Evolutionary conservation across 2,797 vertebrate species (phyloP).

Genomic region (Rhincodon typus): DNA sequence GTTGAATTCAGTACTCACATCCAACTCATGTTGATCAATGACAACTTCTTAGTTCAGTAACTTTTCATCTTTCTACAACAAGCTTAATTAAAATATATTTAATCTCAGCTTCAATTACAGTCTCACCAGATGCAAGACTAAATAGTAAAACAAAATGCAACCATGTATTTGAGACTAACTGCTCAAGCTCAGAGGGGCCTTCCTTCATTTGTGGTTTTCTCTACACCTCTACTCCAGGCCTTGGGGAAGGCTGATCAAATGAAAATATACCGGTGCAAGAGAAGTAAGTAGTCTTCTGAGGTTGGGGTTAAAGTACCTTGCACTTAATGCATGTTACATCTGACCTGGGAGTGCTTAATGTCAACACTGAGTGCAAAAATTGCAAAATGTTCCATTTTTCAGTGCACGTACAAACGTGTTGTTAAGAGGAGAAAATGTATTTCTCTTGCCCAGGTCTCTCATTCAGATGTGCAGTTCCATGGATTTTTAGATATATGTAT

Average conservation of each 20-base stretch:
- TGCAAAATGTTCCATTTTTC: conserved; percentile 4
- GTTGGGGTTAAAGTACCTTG: conserved; percentile 28
- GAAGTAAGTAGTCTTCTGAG: conserved; percentile 13
- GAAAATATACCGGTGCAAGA: background rate
- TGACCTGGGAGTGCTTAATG: background rate
- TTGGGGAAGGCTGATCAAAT: conserved; percentile 23
- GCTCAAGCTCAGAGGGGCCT: background rate
- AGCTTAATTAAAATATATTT: background rate
- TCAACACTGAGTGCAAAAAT: background rate
- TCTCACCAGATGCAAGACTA: background rate
- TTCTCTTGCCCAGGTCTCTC: background rate
- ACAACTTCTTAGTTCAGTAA: background rate
- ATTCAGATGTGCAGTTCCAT: background rate
- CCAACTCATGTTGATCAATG: background rate
- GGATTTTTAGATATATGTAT: background rate
- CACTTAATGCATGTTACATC: background rate
- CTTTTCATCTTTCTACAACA: background rate
- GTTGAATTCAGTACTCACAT: background rate
- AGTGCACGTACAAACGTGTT: background rate
- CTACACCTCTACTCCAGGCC: background rate
- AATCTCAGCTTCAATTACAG: background rate
- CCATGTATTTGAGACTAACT: background rate
- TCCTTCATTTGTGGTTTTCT: background rate
- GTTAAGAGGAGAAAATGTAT: background rate
- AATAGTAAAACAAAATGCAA: background rate